These are phyloP conservation scores for Saccostrea glomerata DNA, from an alignment of 1,140 invertebrate genomes.

Conservation along the genomic window DNA sequence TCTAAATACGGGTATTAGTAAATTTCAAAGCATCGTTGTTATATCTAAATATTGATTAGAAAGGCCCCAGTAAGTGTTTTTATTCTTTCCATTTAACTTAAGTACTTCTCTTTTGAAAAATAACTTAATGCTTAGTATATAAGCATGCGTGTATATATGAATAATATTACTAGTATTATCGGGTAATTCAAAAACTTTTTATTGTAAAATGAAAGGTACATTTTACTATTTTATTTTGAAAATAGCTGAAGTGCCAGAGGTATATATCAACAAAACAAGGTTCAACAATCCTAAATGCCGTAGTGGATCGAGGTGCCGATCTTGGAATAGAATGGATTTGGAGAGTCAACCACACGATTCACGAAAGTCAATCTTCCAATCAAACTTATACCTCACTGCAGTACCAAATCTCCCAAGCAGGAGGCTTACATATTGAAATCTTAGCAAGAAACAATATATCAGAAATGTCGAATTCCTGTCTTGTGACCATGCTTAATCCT, in stretches of 20 bases:
- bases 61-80: too few relatives aligned
- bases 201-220: too few relatives aligned
- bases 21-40: too few relatives aligned
- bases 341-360: background rate
- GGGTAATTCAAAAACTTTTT: too few relatives aligned
- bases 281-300: background rate
- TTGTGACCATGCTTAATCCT: background rate
- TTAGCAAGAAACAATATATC: background rate
- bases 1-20: too few relatives aligned
- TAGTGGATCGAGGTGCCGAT: background rate
- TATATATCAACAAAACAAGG: background rate
- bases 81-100: too few relatives aligned
- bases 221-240: too few relatives aligned
- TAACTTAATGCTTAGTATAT: too few relatives aligned
- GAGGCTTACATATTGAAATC: background rate
- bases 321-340: background rate
- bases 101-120: too few relatives aligned
- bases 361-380: background rate
- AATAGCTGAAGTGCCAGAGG: background rate
- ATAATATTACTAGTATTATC: too few relatives aligned
- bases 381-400: background rate
- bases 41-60: too few relatives aligned
- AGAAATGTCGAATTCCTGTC: background rate
- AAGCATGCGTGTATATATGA: too few relatives aligned
- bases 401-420: background rate